phyloP scores from a whole-genome alignment of 2,888 invertebrate species.

The Troides aeacus region DNA sequence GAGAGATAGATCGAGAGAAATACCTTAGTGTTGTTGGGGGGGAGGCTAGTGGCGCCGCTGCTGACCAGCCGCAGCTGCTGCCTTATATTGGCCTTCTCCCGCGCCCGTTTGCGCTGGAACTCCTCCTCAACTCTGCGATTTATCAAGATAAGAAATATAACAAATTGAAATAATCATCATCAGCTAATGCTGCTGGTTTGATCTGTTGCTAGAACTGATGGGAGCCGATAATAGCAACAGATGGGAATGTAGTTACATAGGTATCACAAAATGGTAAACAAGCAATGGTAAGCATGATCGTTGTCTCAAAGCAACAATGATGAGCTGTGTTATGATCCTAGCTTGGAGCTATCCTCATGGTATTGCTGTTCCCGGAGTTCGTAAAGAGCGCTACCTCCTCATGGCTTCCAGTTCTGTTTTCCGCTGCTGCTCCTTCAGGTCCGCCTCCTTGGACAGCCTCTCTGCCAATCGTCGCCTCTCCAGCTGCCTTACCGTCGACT shows the following conservation, averaged over 20 bases:
- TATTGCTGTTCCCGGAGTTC: no score
- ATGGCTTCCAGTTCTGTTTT: slow-evolving; percentile 89
- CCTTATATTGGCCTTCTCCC: slow-evolving; percentile 86
- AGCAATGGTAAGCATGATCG: no score
- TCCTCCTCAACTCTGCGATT: slow-evolving; percentile 87
- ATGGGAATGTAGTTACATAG: no score
- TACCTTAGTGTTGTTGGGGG: slow-evolving; percentile 65
- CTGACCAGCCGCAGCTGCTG: slow-evolving; percentile 86
- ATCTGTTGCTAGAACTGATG: no score
- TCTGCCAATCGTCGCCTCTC: slow-evolving; percentile 87
- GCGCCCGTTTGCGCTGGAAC: slow-evolving; percentile 90
- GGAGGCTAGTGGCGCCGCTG: slow-evolving; percentile 83
- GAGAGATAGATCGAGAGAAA: neutral
- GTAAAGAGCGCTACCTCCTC: slow-evolving; percentile 72
- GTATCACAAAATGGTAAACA: no score
- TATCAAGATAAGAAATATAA: no score
- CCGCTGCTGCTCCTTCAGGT: slow-evolving; percentile 87
- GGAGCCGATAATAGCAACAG: no score
- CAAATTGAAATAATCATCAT: no score
- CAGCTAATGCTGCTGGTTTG: no score
- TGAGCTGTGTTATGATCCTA: no score
- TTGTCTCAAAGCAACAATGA: no score
- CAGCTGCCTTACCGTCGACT: slow-evolving; percentile 90
- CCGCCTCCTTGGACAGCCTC: slow-evolving; percentile 87
- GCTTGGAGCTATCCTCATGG: no score